A percentile compares a stretch with the other conserved stretches of the same genome.
Evolutionary conservation across 2,113 vertebrate species (phyloP).

Genomic region (Grantiella picta): DNA sequence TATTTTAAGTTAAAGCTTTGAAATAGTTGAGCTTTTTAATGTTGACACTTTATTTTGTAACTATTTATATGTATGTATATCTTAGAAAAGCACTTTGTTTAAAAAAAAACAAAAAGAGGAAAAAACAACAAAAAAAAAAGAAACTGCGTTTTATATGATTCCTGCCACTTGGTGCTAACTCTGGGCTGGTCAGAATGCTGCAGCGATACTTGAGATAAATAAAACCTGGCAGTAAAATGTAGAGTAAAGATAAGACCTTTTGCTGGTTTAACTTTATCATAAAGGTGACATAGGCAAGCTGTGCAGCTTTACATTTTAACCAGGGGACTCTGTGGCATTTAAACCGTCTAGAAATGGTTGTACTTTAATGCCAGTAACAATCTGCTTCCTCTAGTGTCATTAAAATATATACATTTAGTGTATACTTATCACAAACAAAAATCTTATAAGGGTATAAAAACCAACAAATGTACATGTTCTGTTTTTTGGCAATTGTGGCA

Average conservation of each 20-base stretch:
- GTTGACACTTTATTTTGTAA: constrained; percentile 92
- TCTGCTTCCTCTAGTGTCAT: constrained; percentile 88
- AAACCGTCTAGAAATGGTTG: constrained; percentile 95
- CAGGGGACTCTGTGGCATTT: constrained; percentile 99
- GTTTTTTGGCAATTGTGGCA: constrained; percentile 77
- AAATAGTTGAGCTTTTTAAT: constrained; percentile 89
- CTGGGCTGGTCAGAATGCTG: constrained; percentile 97
- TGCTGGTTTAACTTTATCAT: constrained; percentile 80
- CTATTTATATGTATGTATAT: constrained; percentile 93
- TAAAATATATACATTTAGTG: constrained; percentile 86
- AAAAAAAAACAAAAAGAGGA: constrained; percentile 71
- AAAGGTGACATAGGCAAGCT: constrained; percentile 92
- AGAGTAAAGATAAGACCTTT: constrained; percentile 80
- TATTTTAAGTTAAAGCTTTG: constrained; percentile 83
- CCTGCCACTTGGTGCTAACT: constrained; percentile 99
- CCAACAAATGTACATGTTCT: constrained; percentile 78
- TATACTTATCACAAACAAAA: constrained; percentile 82
- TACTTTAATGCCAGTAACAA: constrained; percentile 97
- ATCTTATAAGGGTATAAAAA: constrained; percentile 76
- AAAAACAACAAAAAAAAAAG: constrained; percentile 71
- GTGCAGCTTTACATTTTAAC: constrained; percentile 98
- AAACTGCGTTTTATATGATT: constrained; percentile 86
- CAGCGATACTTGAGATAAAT: constrained; percentile 93
- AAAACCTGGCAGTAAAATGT: constrained; percentile 85
- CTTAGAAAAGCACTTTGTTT: constrained; percentile 99